phyloP scores from a whole-genome alignment of 30 jellyfish, hydroid and myxozoan species.

The Pelagia noctiluca region DNA sequence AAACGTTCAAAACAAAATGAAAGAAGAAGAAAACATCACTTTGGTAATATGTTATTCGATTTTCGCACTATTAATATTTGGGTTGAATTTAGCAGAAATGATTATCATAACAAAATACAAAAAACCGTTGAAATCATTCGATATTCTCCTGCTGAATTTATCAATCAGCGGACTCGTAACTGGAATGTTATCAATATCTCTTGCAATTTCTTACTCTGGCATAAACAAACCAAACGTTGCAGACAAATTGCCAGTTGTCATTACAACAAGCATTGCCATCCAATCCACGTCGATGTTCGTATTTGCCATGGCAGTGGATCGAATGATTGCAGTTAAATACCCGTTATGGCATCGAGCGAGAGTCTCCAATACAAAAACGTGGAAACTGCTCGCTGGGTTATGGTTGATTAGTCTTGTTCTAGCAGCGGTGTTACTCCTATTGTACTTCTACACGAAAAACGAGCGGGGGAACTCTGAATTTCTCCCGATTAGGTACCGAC shows the following conservation, averaged over 20 bases:
- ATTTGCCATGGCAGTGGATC: constrained; percentile 14
- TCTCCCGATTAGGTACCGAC: neutral
- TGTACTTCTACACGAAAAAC: neutral
- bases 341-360: constrained; percentile 38
- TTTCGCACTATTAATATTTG: neutral
- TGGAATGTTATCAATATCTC: constrained; percentile 12
- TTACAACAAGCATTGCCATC: neutral
- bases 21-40: too few relatives aligned
- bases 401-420: constrained; percentile 8
- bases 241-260: neutral
- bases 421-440: neutral
- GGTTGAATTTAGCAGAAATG: neutral
- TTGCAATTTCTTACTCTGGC: neutral
- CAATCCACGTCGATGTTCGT: constrained; percentile 11
- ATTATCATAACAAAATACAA: neutral
- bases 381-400: neutral
- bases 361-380: constrained; percentile 14
- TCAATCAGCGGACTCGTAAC: neutral
- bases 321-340: constrained; percentile 45
- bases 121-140: constrained; percentile 12
- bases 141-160: constrained; percentile 24
- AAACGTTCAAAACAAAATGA: too few relatives aligned
- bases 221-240: neutral
- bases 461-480: too few relatives aligned
- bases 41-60: neutral